Base-by-base conservation (phyloP, 2,888 invertebrate genomes). In the Clusia tigrina region DNA sequence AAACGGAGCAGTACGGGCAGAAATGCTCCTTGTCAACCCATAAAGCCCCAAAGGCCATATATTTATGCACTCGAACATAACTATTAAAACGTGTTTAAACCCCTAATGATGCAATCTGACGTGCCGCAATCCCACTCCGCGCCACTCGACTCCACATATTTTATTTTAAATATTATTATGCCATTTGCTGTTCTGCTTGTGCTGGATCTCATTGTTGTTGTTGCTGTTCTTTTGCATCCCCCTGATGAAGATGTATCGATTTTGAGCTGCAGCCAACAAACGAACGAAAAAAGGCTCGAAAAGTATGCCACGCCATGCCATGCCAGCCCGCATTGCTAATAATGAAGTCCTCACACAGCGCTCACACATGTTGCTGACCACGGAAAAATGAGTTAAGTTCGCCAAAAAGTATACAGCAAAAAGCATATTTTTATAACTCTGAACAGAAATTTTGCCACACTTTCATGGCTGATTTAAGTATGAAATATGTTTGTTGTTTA, bases 281-380 rank as follows among this genome's bases (percentile, higher is more conserved):
- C 15, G 15, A 15, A 6, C 42, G 42, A 42, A 3, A 17, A 42
- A 3, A 48, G 12, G 48, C 15, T 20, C 2, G 48, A 48, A 18
- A 32, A 32, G 5, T 6, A 48, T 42, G 42, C n/a, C 42, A 3
- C 42, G 42, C 42, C 3, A 9, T 15, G n/a, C n/a, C 42, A 42
- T n/a, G n/a, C 42, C 9, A 9, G n/a, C 42, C n/a, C 9, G 3
- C 42, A 42, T 17, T 32, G 32, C 32, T 32, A 12, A 6, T 32
- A 12, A 6, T 32, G 12, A 6, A 9, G 32, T 12, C 32, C 12
- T 32, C 6, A 12, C 32, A 32, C 6, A 9, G 32, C 12, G n/a
- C 12, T 6, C 2, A 48, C 48, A 48, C 48, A 48, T 48, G 48
- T 48, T 48, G 48, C 22, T 48, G 48, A 22, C 48, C 48, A 48